phyloP scores from a whole-genome alignment of 2,113 vertebrate genomes.

The Pavo muticus region DNA sequence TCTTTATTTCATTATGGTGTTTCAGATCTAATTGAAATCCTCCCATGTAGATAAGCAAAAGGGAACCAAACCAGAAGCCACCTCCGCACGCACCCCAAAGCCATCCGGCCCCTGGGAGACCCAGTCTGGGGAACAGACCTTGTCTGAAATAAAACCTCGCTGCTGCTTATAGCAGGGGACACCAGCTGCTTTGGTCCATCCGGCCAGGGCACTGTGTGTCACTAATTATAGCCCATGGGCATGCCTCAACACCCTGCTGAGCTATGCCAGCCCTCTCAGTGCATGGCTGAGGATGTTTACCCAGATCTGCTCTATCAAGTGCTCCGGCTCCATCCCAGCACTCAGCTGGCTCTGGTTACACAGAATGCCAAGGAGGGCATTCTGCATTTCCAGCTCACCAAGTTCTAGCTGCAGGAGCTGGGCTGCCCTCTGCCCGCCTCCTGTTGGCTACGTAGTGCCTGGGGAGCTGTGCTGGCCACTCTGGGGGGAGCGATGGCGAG shows the following conservation, averaged over 20 bases:
- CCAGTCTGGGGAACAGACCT: background rate
- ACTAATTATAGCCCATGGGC: conserved; percentile 9
- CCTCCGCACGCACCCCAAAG: background rate
- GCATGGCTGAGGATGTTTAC: background rate
- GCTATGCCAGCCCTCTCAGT: background rate
- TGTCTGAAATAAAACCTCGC: background rate
- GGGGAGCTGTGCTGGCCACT: background rate
- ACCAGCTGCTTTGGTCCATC: background rate
- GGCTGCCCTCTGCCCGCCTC: background rate
- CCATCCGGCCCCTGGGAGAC: rapidly evolving
- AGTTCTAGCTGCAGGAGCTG: background rate
- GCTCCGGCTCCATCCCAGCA: background rate
- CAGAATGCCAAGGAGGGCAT: background rate
- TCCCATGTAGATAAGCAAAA: background rate
- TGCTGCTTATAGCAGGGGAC: rapidly evolving
- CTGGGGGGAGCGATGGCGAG: rapidly evolving
- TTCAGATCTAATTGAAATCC: conserved; percentile 9
- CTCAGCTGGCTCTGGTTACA: background rate
- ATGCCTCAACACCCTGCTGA: conserved; percentile 11
- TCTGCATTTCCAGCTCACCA: background rate
- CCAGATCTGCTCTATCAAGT: background rate
- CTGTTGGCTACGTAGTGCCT: background rate
- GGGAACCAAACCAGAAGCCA: background rate
- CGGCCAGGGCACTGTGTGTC: background rate
- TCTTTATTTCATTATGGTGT: background rate